A percentile compares a stretch with the other conserved stretches of the same genome.
phyloP scores from a whole-genome alignment of 1,140 invertebrate species.

The Bombus haemorrhoidalis region DNA sequence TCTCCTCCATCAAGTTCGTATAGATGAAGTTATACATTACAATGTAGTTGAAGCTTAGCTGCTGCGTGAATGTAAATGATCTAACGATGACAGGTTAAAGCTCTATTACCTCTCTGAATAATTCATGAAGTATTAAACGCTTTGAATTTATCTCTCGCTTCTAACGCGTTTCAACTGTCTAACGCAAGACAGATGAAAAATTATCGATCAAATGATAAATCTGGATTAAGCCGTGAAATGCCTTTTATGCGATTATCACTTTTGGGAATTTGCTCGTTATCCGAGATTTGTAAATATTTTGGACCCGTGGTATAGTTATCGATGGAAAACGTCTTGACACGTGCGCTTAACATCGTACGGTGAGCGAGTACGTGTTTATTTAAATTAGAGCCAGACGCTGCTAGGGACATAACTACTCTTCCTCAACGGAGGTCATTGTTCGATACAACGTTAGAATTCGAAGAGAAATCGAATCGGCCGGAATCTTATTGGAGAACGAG shows the following conservation, averaged over 20 bases:
- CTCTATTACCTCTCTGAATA: background rate
- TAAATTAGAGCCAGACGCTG: constrained; percentile 11
- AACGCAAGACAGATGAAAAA: background rate
- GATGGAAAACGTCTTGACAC: constrained; percentile 30
- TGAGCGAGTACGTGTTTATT: constrained; percentile 13
- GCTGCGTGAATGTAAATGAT: background rate
- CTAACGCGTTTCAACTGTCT: background rate
- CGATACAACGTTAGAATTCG: background rate
- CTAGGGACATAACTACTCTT: background rate
- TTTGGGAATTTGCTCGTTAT: background rate
- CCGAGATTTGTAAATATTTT: constrained; percentile 20
- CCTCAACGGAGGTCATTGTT: background rate
- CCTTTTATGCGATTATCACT: background rate
- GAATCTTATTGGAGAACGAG: no score
- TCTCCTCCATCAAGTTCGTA: no score
- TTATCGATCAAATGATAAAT: background rate
- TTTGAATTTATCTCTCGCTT: background rate
- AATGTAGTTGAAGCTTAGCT: background rate
- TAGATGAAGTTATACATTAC: no score
- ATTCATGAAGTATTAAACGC: background rate
- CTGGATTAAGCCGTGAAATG: background rate
- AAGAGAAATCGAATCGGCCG: background rate
- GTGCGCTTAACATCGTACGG: background rate
- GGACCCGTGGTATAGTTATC: background rate
- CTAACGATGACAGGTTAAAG: background rate